A percentile compares a stretch with the other conserved stretches of the same genome.
Conservation (phyloP, 2,113 vertebrate genomes). For the Rhadina sibilatrix region DNA sequence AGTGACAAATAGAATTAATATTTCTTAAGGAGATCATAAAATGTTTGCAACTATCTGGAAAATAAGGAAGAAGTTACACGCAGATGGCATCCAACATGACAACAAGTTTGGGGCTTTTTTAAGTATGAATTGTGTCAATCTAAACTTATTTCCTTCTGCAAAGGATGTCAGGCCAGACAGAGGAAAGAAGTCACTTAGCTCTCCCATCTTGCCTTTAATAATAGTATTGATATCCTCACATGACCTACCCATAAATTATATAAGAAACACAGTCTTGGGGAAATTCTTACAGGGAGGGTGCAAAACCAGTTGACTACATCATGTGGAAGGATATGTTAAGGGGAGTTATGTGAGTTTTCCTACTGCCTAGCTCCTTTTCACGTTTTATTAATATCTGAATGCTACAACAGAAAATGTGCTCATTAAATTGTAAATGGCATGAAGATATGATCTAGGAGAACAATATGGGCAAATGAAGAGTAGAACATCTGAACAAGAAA, state of each 20-base stretch:
- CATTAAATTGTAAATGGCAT: neutral
- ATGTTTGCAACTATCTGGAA: neutral
- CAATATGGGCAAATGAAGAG: neutral
- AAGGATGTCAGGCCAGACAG: neutral
- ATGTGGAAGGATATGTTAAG: neutral
- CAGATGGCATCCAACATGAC: neutral
- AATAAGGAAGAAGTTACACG: neutral
- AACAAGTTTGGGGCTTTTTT: neutral
- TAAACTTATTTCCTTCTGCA: neutral
- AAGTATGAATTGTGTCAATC: neutral
- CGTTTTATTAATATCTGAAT: neutral
- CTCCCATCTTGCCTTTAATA: neutral
- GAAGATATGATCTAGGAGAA: neutral
- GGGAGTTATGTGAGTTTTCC: neutral
- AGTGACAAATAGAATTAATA: neutral
- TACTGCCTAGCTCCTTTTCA: neutral
- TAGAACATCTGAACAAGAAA: neutral
- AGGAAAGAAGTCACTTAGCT: neutral
- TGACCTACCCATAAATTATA: neutral
- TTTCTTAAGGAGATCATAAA: neutral
- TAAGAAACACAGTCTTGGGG: neutral
- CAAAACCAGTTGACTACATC: neutral
- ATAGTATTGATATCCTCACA: neutral
- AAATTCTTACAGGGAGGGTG: neutral
- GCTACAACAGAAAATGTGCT: accelerated